phyloP scores from a whole-genome alignment of 2,113 vertebrate genomes.

The Dinomys branickii region DNA sequence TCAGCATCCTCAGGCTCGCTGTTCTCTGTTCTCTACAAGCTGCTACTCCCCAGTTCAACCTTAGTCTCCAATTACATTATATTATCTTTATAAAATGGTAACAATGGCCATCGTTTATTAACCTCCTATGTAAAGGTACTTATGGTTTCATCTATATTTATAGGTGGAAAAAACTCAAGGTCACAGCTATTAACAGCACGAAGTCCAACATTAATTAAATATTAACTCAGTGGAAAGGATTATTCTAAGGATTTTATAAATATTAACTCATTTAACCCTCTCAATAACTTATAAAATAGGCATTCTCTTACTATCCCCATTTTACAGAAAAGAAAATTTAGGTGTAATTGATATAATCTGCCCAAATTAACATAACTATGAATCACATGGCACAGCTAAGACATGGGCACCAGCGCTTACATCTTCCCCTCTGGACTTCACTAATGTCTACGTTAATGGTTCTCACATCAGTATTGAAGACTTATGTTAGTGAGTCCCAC shows the following conservation, averaged over 20 bases:
- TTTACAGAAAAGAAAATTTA: conserved; percentile 39
- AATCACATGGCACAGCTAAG: conserved; percentile 25
- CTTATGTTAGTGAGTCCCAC: not conserved
- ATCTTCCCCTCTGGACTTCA: not conserved
- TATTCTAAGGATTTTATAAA: conserved; percentile 1
- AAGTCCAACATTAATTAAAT: conserved; percentile 26
- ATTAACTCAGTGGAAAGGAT: conserved; percentile 55
- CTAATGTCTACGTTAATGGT: not conserved
- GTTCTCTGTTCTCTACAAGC: not conserved
- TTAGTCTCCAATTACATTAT: conserved; percentile 30
- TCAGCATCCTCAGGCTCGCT: not conserved
- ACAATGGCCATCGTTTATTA: conserved; percentile 36
- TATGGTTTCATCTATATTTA: conserved; percentile 12
- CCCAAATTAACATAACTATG: conserved; percentile 1
- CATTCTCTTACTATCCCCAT: conserved; percentile 9
- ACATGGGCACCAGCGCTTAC: not conserved
- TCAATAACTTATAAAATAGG: conserved; percentile 33
- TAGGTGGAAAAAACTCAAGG: conserved; percentile 40
- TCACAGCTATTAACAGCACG: not conserved
- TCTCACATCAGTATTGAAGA: not conserved
- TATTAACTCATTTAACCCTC: conserved; percentile 47
- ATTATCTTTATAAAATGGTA: conserved; percentile 1
- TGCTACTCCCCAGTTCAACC: not conserved
- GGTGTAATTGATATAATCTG: conserved; percentile 39
- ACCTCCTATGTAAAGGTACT: conserved; percentile 19